These are phyloP conservation scores for Silvanus unidentatus DNA, from an alignment of 2,888 invertebrate genomes.

Conservation along the genomic window DNA sequence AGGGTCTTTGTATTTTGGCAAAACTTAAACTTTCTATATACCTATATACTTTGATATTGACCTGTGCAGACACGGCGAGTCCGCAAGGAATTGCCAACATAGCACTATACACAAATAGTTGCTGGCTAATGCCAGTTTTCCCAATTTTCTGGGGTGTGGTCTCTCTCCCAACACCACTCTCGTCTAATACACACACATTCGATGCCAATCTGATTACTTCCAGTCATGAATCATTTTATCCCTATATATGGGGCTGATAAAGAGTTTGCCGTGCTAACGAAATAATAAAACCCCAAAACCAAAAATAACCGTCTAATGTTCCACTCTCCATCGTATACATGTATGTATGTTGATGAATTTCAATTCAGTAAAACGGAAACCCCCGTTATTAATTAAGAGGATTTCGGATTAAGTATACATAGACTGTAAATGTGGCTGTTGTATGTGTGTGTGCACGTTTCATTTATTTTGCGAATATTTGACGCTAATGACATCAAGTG, in stretches of 20 bases:
- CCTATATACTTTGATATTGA: too few relatives aligned
- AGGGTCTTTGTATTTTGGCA: not conserved
- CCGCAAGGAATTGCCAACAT: too few relatives aligned
- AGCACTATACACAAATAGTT: too few relatives aligned
- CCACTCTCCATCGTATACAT: too few relatives aligned
- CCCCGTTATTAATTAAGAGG: conserved; percentile 2
- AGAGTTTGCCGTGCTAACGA: conserved; percentile 17
- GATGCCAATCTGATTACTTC: conserved; percentile 16
- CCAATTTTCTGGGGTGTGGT: too few relatives aligned
- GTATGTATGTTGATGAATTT: too few relatives aligned
- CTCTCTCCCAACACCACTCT: too few relatives aligned
- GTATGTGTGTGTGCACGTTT: not conserved
- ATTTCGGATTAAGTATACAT: not conserved
- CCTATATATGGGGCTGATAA: conserved; percentile 9
- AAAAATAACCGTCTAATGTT: not conserved
- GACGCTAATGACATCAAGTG: not conserved
- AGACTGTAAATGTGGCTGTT: too few relatives aligned
- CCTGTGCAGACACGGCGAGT: too few relatives aligned
- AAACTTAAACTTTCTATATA: not conserved
- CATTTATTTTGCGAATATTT: conserved; percentile 4
- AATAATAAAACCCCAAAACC: conserved; percentile 9
- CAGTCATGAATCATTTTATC: conserved; percentile 16
- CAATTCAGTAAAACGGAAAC: too few relatives aligned
- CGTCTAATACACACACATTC: conserved; percentile 8
- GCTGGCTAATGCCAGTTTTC: too few relatives aligned